A percentile compares a stretch with the other conserved stretches of the same genome.
These are phyloP conservation scores for Standfussiana lucernea DNA, from an alignment of 2,888 invertebrate genomes.

Conservation along the genomic window DNA sequence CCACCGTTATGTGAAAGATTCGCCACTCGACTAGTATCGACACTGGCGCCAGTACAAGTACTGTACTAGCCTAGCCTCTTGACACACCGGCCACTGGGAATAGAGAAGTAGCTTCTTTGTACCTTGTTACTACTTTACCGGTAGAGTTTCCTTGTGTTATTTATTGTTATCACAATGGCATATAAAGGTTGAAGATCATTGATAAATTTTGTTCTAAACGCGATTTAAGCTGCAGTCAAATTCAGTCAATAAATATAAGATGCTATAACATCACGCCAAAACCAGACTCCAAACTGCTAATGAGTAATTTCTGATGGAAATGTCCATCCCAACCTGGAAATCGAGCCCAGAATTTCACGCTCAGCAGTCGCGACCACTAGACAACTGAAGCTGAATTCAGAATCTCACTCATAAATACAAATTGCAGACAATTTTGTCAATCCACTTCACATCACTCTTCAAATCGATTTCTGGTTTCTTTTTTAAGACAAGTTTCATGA, in stretches of 20 bases:
- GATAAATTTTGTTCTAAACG: background rate
- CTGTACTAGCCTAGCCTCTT: conserved; percentile 44
- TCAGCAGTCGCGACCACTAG: background rate
- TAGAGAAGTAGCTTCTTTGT: conserved; percentile 12
- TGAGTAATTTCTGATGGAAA: background rate
- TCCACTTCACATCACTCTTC: background rate
- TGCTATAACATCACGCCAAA: background rate
- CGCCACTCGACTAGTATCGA: conserved; percentile 62
- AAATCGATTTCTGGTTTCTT: background rate
- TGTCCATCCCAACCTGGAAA: background rate
- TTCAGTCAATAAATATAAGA: background rate
- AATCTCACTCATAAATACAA: background rate
- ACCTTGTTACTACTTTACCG: conserved; percentile 17
- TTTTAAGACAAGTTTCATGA: background rate
- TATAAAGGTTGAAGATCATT: background rate
- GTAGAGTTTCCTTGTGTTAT: background rate
- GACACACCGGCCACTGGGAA: conserved; percentile 26
- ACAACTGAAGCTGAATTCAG: background rate
- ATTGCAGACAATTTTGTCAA: background rate
- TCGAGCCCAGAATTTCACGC: background rate
- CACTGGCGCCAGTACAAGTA: conserved; percentile 51
- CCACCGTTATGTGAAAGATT: conserved; percentile 66
- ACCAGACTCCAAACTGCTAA: background rate
- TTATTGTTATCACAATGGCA: background rate
- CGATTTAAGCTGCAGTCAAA: background rate